These are phyloP conservation scores for Hemichromis elongatus DNA, from an alignment of 2,113 vertebrate species.

Conservation along the genomic window DNA sequence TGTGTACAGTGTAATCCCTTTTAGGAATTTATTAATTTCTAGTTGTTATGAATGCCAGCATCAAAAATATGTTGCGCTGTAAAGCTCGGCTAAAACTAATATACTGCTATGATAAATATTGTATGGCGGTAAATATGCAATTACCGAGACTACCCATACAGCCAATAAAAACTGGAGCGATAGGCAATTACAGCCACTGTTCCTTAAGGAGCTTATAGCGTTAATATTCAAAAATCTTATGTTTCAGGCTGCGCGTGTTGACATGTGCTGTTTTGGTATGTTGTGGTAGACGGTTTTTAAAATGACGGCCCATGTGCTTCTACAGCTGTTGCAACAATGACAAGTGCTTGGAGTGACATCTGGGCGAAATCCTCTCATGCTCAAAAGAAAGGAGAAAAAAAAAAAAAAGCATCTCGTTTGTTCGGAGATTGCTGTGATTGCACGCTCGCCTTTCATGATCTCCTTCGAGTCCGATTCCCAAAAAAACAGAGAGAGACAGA, in stretches of 20 bases:
- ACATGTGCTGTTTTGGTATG: conserved; percentile 47
- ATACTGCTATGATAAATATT: conserved; percentile 36
- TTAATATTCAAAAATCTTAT: conserved; percentile 32
- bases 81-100: conserved; percentile 34
- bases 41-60: conserved; percentile 43
- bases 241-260: conserved; percentile 24
- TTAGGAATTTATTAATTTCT: conserved; percentile 62
- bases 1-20: conserved; percentile 60
- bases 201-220: conserved; percentile 26
- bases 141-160: conserved; percentile 25
- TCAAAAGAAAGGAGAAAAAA: background rate
- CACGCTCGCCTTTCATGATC: conserved; percentile 47
- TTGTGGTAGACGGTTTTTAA: conserved; percentile 29
- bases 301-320: conserved; percentile 48
- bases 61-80: conserved; percentile 39
- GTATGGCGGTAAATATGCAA: conserved; percentile 45
- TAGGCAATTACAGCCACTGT: conserved; percentile 27
- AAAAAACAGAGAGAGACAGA: background rate
- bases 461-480: conserved; percentile 7
- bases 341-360: conserved; percentile 62
- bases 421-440: conserved; percentile 51
- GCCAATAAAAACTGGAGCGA: conserved; percentile 33
- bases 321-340: conserved; percentile 66
- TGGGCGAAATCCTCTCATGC: conserved; percentile 46
- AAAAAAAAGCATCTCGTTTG: conserved; percentile 48